Base-by-base conservation (phyloP, 2,113 vertebrate genomes). In the Mugil cephalus region DNA sequence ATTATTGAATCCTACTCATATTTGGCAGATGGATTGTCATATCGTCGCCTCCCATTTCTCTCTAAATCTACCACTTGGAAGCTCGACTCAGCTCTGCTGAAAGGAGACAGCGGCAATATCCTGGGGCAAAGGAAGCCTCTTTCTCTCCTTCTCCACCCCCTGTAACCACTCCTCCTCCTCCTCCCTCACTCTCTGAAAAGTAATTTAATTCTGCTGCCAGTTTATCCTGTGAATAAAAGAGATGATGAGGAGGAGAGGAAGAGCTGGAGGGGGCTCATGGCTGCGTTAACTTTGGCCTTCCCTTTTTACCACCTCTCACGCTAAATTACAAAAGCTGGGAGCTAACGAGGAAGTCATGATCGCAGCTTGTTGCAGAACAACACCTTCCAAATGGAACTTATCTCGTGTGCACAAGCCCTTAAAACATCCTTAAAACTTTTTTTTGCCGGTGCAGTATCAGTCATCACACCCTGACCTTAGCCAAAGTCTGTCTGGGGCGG, bases 191-290 rank as follows among this genome's bases (percentile, higher is more conserved):
- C 62, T 68, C 24, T 63, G 68, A 80, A 65, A 69, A 77, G 74
- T 86, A 47, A 89, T 86, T 77, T 46, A 68, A 47, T 71, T 72
- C 68, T 17, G 11, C 65, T 39, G 59, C 56, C 69, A 68, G 52
- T 80, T 87, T 82, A 80, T 84, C 70, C 58, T 24, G 36, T 36
- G 4, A 55, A 77, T 75, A 82, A 78, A 80, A 83, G 46, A 69
- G 56, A 77, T 42, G 46, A 63, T 42, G 51, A 74, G 73, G 13
- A 74, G 47, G 61, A 70, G 59, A 79, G 56, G 48, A 72, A 72
- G 55, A 48, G 85, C 74, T 84, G 5, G 24, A 74, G 81, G 77
- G 80, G 64, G 66, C 45, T 73, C 45, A 38, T 1, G 34, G 12
- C 53, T 61, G 55, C 36, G 42, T 83, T 85, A 70, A 70, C 55